Base-by-base conservation (phyloP, 2,888 invertebrate genomes). In the Caenorhabditis sinica region DNA sequence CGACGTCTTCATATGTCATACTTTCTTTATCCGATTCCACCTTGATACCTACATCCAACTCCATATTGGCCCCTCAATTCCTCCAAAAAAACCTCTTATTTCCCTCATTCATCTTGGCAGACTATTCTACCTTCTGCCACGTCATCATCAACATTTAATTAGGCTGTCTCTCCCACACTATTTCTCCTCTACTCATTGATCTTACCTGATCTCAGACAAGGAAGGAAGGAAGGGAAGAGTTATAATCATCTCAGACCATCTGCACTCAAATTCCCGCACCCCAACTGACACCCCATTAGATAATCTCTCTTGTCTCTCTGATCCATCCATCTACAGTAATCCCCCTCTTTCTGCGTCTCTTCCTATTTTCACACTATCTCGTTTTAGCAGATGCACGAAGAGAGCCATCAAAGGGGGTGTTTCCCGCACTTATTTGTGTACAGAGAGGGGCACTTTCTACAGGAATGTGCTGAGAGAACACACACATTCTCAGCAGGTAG, bases 171-270 rank as follows among this genome's bases (percentile, higher is more conserved):
- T 0, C 17, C 45, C 45, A 45, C 45, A 45, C 45, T 45, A 45
- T 45, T 45, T 45, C 45, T 0, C 45, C n/a, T 23, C 23, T 1
- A 25, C 53, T 53, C 53, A 53, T 53, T 23, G 53, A 53, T 53
- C 53, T 23, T 36, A 6, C 9, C 33, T 36, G 33, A n/a, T n/a
- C n/a, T n/a, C n/a, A 36, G 33, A 25, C n/a, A 25, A 53, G n/a
- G n/a, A 25, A 69, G 40, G 40, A 28, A 33, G 36, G 33, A 45
- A 60, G 60, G 51, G 56, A 74, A 74, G 74, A 74, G 74, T 65
- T 74, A 74, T 74, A 56, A 74, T 74, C 60, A 72, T 72, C 72
- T 45, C 40, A 25, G 63, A 53, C 63, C 74, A 65, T 74, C 74
- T 74, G 74, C 49, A 74, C 11, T 2, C 56, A 5, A 6, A 20